Conservation (phyloP, 2,888 invertebrate species). For the Griposia aprilina region DNA sequence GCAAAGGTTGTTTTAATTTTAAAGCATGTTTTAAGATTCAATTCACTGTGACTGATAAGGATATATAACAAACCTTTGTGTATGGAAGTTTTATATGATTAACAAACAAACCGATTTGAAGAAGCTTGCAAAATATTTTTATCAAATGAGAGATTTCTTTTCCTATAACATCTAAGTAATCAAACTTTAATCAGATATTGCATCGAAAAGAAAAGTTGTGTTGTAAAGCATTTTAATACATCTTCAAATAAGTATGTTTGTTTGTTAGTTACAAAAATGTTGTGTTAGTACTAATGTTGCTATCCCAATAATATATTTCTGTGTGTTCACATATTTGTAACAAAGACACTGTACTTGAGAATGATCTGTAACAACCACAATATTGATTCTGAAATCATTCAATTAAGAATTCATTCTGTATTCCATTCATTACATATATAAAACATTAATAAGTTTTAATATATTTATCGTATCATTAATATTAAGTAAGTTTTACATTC, state of each 20-base stretch:
- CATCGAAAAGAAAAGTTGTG: not conserved
- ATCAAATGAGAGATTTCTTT: not conserved
- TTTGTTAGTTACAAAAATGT: slow-evolving; percentile 51
- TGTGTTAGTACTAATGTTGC: slow-evolving; percentile 59
- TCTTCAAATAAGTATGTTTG: slow-evolving; percentile 35
- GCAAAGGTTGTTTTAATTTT: slow-evolving; percentile 3
- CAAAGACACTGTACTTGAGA: slow-evolving; percentile 30
- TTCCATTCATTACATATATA: slow-evolving; percentile 5
- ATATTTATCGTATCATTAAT: slow-evolving; percentile 9
- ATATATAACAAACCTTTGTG: slow-evolving; percentile 6
- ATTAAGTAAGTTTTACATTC: slow-evolving; percentile 21
- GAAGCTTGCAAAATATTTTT: not conserved
- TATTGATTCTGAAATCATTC: not conserved
- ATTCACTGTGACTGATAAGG: not conserved
- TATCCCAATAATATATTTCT: slow-evolving; percentile 46
- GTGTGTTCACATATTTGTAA: slow-evolving; percentile 43
- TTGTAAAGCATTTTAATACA: not conserved
- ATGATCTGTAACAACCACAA: slow-evolving; percentile 31
- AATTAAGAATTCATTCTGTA: not conserved
- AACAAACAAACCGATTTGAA: slow-evolving; percentile 38
- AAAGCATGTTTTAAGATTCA: slow-evolving; percentile 30
- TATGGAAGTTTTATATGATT: slow-evolving; percentile 6
- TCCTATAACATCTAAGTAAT: not conserved
- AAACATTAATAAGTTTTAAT: not conserved
- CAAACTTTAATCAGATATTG: no score